A percentile compares a stretch with the other conserved stretches of the same genome.
Conservation (phyloP, 2,113 vertebrate genomes). For the Heterotilapia buettikoferi region DNA sequence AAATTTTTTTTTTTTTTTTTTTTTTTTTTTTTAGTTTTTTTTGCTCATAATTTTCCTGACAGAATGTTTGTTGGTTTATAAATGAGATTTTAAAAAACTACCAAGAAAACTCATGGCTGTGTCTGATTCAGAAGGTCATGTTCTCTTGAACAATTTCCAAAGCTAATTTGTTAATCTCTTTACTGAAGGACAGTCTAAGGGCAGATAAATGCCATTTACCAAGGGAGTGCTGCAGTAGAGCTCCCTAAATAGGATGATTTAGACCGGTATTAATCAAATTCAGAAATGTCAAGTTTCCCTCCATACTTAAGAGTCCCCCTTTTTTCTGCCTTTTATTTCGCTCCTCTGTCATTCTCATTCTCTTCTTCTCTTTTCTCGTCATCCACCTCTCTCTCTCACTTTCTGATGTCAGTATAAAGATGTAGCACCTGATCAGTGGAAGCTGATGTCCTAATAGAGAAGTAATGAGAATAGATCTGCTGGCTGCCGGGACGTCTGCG, state of each 20-base stretch:
- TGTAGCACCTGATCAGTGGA: constrained; percentile 64
- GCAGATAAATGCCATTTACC: constrained; percentile 58
- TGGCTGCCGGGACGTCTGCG: constrained; percentile 40
- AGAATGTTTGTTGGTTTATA: not conserved
- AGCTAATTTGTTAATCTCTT: constrained; percentile 41
- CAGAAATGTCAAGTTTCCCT: constrained; percentile 39
- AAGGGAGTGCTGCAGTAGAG: constrained; percentile 23
- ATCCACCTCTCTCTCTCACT: constrained; percentile 2
- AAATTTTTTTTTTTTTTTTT: not conserved
- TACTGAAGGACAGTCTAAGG: constrained; percentile 58
- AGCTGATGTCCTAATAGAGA: constrained; percentile 69
- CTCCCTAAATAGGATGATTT: constrained; percentile 58
- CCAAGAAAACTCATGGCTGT: not conserved
- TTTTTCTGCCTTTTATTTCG: not conserved
- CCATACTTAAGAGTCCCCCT: not conserved
- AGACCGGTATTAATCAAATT: constrained; percentile 56
- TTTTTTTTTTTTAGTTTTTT: not conserved
- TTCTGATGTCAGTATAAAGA: constrained; percentile 55
- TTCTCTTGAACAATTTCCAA: constrained; percentile 26
- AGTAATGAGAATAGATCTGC: constrained; percentile 72
- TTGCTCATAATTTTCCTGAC: not conserved
- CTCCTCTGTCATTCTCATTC: not conserved
- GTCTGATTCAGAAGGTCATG: constrained; percentile 25
- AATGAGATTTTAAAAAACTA: not conserved
- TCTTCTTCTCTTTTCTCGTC: constrained; percentile 29